A percentile compares a stretch with the other conserved stretches of the same genome.
Evolutionary conservation across 2,113 vertebrate genomes (phyloP).

Genomic region (Rynchops niger): DNA sequence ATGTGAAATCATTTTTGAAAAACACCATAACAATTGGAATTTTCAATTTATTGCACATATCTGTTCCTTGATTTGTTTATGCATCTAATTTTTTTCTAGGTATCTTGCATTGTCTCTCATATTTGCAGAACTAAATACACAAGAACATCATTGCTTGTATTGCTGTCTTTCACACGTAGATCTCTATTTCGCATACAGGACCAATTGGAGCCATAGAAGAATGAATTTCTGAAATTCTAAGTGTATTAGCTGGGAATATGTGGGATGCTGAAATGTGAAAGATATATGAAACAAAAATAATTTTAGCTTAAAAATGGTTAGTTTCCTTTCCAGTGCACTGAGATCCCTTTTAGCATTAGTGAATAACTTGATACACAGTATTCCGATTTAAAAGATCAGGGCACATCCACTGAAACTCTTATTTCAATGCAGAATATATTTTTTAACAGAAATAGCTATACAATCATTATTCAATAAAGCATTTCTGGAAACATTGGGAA

Average conservation of each 20-base stretch:
- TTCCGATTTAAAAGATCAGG: neutral
- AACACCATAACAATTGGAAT: neutral
- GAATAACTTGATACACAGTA: neutral
- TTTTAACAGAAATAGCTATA: neutral
- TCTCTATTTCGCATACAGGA: neutral
- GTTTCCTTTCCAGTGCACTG: neutral
- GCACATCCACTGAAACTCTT: neutral
- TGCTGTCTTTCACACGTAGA: neutral
- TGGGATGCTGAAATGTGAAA: neutral
- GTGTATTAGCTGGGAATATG: neutral
- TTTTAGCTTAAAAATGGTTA: neutral
- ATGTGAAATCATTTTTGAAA: neutral
- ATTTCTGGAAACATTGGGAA: neutral
- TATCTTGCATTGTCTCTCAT: neutral
- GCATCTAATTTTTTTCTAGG: neutral
- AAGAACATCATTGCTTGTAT: neutral
- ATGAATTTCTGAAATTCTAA: neutral
- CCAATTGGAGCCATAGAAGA: neutral
- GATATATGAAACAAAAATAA: neutral
- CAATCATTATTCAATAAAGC: neutral
- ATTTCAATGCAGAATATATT: neutral
- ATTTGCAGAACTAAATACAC: neutral
- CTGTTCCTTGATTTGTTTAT: neutral
- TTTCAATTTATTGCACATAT: neutral
- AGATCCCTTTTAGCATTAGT: neutral